phyloP scores from a whole-genome alignment of 2,113 vertebrate species.

The Gracilinanus agilis region DNA sequence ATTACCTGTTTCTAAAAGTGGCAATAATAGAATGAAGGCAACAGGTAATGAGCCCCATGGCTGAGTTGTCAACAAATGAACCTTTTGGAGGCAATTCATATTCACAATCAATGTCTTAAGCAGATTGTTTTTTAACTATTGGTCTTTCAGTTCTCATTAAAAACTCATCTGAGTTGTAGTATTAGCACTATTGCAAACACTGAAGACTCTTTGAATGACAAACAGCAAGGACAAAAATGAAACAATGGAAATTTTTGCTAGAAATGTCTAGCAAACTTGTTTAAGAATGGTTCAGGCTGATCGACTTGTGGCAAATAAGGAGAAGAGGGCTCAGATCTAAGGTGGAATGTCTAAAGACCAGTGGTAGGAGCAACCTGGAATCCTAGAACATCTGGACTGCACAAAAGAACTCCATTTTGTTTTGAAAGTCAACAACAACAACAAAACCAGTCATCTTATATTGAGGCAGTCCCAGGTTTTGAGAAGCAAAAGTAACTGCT shows the following conservation, averaged over 20 bases:
- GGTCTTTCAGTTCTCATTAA: background rate
- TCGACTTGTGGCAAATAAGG: background rate
- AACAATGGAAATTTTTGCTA: background rate
- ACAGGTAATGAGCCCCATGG: background rate
- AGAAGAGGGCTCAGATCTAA: background rate
- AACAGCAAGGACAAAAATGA: background rate
- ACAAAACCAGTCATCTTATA: background rate
- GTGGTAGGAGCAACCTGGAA: background rate
- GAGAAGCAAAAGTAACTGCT: background rate
- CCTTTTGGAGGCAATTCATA: constrained; percentile 32
- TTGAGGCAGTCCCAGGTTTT: background rate
- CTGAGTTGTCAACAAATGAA: background rate
- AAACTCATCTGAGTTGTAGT: constrained; percentile 1
- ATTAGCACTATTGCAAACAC: background rate
- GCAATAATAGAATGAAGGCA: background rate
- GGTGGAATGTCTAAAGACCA: rapidly evolving
- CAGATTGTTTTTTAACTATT: background rate
- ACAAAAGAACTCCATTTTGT: background rate
- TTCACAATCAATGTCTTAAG: background rate
- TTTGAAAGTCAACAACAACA: background rate
- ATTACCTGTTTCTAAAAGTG: rapidly evolving
- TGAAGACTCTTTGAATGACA: background rate
- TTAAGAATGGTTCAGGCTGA: background rate
- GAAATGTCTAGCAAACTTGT: background rate
- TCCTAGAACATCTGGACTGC: background rate